Conservation (phyloP, 1,140 invertebrate species). For the Thaumetopoea pityocampa region DNA sequence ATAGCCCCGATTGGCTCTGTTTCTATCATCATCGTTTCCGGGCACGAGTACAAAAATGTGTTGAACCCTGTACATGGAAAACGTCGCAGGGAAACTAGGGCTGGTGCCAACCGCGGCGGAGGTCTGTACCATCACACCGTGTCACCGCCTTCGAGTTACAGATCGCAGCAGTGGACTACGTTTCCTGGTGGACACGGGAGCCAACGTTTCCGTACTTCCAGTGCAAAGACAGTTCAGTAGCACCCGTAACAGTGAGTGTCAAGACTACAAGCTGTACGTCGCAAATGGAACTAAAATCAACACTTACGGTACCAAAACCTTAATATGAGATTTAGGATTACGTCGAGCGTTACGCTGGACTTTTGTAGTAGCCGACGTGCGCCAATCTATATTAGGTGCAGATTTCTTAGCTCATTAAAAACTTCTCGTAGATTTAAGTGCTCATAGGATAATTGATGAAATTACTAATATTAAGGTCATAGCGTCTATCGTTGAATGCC, state of each 20-base stretch:
- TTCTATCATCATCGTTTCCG: neutral
- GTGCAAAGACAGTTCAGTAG: too few species aligned
- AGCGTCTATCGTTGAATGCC: too few species aligned
- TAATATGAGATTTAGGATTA: conserved; percentile 19
- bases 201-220: conserved; percentile 20
- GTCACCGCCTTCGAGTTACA: conserved; percentile 7
- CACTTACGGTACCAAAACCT: conserved; percentile 20
- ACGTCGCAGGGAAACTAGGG: conserved; percentile 1
- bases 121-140: conserved; percentile 2
- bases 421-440: conserved; percentile 16
- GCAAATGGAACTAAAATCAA: conserved; percentile 24
- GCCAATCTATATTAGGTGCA: conserved; percentile 22
- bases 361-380: conserved; percentile 18
- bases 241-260: neutral
- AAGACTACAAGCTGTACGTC: conserved; percentile 21
- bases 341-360: conserved; percentile 10
- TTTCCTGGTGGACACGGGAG: conserved; percentile 21
- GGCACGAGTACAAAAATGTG: neutral
- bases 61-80: neutral
- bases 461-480: too few species aligned
- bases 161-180: conserved; percentile 3
- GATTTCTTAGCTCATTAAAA: conserved; percentile 20
- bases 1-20: neutral
- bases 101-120: conserved; percentile 8
- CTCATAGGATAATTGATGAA: conserved; percentile 12